Conservation (phyloP, 2,888 invertebrate genomes). For the Nycteola revayana region DNA sequence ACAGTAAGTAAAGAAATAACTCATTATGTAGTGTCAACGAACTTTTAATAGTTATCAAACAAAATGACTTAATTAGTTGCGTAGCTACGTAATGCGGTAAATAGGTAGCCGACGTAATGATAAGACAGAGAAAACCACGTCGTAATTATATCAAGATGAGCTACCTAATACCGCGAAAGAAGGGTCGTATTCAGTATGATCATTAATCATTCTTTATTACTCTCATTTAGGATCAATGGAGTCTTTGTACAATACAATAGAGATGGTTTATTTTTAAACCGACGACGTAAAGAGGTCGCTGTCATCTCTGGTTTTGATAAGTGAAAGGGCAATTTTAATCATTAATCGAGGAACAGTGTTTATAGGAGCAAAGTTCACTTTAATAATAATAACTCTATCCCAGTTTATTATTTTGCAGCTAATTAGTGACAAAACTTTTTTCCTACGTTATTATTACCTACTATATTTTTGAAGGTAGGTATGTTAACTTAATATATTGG, state of each 20-base stretch:
- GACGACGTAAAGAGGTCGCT: slow-evolving; percentile 43
- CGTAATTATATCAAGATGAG: slow-evolving; percentile 34
- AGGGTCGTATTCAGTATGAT: slow-evolving; percentile 42
- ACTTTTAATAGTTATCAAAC: slow-evolving; percentile 25
- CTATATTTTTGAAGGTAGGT: too few species aligned
- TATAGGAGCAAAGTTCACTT: too few species aligned
- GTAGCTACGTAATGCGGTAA: slow-evolving; percentile 25
- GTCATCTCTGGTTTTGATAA: slow-evolving; percentile 30
- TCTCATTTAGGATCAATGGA: slow-evolving; percentile 63
- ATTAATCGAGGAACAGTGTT: slow-evolving; percentile 9
- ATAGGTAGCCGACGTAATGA: slow-evolving; percentile 12
- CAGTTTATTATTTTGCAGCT: neutral
- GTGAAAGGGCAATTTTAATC: slow-evolving; percentile 26
- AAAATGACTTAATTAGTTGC: slow-evolving; percentile 18
- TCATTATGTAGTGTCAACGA: slow-evolving; percentile 14
- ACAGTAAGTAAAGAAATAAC: neutral
- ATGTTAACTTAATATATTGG: too few species aligned
- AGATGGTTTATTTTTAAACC: slow-evolving; percentile 55
- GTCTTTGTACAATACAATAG: slow-evolving; percentile 50
- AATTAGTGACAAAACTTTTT: too few species aligned
- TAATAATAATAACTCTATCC: too few species aligned
- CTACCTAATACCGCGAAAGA: slow-evolving; percentile 30
- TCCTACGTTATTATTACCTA: too few species aligned
- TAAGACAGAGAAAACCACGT: slow-evolving; percentile 20
- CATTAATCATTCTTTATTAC: slow-evolving; percentile 65